phyloP scores from a whole-genome alignment of 2,113 vertebrate species.

The Ophiodon elongatus region DNA sequence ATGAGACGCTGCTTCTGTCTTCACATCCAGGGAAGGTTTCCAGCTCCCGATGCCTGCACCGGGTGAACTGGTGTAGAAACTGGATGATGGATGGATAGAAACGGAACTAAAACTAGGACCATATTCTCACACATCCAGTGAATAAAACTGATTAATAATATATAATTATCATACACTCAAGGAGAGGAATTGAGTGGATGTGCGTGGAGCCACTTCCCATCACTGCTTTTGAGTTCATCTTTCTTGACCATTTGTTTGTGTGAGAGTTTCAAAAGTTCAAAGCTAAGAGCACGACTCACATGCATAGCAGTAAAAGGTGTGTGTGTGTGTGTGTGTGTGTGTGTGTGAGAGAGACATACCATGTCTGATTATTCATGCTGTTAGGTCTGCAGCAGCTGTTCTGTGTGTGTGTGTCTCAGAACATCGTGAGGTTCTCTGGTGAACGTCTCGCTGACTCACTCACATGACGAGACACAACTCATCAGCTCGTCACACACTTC shows the following conservation, averaged over 20 bases:
- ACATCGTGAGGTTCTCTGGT: not conserved
- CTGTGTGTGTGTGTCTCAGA: constrained; percentile 10
- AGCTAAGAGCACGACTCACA: not conserved
- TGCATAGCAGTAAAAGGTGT: constrained; percentile 11
- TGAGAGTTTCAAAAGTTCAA: too few relatives aligned
- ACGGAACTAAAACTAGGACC: not conserved
- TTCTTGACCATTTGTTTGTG: not conserved
- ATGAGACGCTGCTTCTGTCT: not conserved
- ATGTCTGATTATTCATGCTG: constrained; percentile 69
- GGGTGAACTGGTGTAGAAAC: not conserved
- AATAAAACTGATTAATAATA: not conserved
- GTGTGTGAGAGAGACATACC: constrained; percentile 31
- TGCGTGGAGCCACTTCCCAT: too few relatives aligned
- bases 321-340: constrained; percentile 24
- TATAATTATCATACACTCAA: not conserved
- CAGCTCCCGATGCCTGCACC: not conserved
- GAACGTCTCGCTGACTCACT: constrained; percentile 38
- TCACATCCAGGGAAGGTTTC: not conserved
- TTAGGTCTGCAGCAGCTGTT: constrained; percentile 65
- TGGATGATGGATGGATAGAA: not conserved
- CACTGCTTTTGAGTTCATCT: not conserved
- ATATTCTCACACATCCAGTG: not conserved
- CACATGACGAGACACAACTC: constrained; percentile 38
- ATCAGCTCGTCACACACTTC: not conserved
- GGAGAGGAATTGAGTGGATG: too few relatives aligned